A percentile compares a stretch with the other conserved stretches of the same genome.
Conservation (phyloP, 2,888 invertebrate species). For the Arctia plantaginis region DNA sequence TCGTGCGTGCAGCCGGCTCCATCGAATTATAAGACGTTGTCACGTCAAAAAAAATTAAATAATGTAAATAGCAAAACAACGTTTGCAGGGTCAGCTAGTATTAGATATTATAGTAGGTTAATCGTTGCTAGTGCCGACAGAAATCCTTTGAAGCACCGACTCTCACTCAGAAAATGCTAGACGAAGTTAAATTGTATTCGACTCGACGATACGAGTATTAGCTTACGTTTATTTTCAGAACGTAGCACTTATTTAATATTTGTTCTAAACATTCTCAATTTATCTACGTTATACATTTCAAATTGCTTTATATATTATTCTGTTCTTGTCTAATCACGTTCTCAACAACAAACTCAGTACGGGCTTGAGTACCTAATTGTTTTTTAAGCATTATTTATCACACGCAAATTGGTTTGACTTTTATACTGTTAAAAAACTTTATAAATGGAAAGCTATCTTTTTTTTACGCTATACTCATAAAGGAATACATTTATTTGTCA, state of each 20-base stretch:
- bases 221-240: not conserved
- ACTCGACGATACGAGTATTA: not conserved
- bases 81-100: too few relatives aligned
- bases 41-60: too few relatives aligned
- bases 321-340: not conserved
- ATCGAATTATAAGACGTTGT: too few relatives aligned
- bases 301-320: not conserved
- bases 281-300: not conserved
- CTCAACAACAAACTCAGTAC: not conserved
- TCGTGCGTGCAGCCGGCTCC: too few relatives aligned
- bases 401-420: not conserved
- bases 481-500: too few relatives aligned
- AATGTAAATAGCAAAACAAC: too few relatives aligned
- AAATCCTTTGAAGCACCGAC: not conserved
- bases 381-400: not conserved
- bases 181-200: constrained; percentile 2
- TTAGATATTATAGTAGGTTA: not conserved
- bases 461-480: too few relatives aligned
- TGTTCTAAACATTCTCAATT: not conserved
- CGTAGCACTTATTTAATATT: not conserved
- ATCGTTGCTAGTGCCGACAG: not conserved
- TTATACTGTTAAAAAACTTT: not conserved
- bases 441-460: too few relatives aligned
- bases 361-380: not conserved
- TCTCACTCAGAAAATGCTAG: not conserved